phyloP scores from a whole-genome alignment of 2,888 invertebrate species.

The Yponomeuta malinellus region DNA sequence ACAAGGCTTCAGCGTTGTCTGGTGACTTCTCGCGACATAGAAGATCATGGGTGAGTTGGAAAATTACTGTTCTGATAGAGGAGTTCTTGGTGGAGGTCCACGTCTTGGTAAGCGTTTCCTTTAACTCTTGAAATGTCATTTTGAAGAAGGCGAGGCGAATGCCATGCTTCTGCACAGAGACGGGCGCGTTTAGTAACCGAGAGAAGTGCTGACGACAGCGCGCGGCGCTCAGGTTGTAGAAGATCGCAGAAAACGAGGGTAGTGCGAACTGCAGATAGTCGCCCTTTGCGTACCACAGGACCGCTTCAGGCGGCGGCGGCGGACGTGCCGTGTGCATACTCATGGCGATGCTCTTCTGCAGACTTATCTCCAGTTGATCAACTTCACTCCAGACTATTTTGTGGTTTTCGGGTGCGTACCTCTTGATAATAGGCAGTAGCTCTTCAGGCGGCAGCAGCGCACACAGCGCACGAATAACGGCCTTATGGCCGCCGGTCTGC shows the following conservation, averaged over 20 bases:
- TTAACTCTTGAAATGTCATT: conserved; percentile 34
- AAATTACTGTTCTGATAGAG: conserved; percentile 46
- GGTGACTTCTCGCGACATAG: conserved; percentile 40
- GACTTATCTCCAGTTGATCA: conserved; percentile 39
- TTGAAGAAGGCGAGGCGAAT: conserved; percentile 44
- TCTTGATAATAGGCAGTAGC: conserved; percentile 35
- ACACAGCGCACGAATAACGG: conserved; percentile 41
- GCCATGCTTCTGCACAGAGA: conserved; percentile 55
- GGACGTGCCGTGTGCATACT: conserved; percentile 55
- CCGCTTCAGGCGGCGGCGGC: conserved; percentile 39
- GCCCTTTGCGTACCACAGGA: conserved; percentile 49
- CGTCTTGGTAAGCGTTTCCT: conserved; percentile 35
- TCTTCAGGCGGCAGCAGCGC: conserved; percentile 33
- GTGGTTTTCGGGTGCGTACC: conserved; percentile 41
- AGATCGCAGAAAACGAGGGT: conserved; percentile 48
- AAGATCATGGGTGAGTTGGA: conserved; percentile 39
- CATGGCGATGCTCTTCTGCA: conserved; percentile 48
- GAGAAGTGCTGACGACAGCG: conserved; percentile 34
- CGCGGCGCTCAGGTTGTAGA: conserved; percentile 40
- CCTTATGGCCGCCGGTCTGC: conserved; percentile 33
- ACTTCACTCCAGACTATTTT: conserved; percentile 46
- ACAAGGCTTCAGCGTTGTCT: conserved; percentile 31
- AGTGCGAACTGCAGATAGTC: conserved; percentile 52
- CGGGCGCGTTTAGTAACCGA: conserved; percentile 40
- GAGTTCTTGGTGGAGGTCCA: conserved; percentile 47